Base-by-base conservation (phyloP, 2,797 vertebrate species). In the Peromyscus attwateri region DNA sequence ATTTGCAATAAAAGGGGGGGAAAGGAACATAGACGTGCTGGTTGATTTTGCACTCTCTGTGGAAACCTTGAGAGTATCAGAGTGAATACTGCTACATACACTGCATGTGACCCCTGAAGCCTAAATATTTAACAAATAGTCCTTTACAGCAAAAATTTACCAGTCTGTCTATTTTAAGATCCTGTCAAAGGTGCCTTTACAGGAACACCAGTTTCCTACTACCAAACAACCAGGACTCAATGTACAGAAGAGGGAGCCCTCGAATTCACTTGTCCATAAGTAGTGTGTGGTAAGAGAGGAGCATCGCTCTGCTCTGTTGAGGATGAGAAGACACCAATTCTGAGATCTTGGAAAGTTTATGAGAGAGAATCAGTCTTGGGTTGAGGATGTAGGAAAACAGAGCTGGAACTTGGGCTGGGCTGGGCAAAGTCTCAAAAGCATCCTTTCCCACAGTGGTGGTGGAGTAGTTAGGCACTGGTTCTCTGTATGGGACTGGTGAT, bases 251-350 rank as follows among this genome's bases (percentile, higher is more conserved):
- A 81, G 9, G 11, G 14, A 87, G 1, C 23, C 16, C 60, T 89
- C 46, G 14, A 13, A 8, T n/a, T n/a, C 21, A 1, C 5, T 21
- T 12, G 2, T 55, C 0, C 31, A 21, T 68, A n/a, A 14, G 0
- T 31, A 43, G 27, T 5, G 11, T 2, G 2, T 2, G 1, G 34
- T 23, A 43, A 1, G 16, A 6, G 6, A 10, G 29, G n/a, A 16
- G 0, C 23, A 34, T 83, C n/a, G 11, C 16, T 21, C 10, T 68
- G 37, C 43, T 57, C 11, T 27, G 19, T 23, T 77, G 31, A 80
- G 62, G 55, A 13, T 11, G 29, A 2, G 4, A 83, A 25, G 4
- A 68, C 10, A 14, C 17, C 19, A 16, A 60, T 46, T 49, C 29
- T 5, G 40, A 93, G 62, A 89, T 60, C 77, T 81, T 60, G 68